Conservation (phyloP, 2,888 invertebrate genomes). For the Spilosoma lubricipeda region DNA sequence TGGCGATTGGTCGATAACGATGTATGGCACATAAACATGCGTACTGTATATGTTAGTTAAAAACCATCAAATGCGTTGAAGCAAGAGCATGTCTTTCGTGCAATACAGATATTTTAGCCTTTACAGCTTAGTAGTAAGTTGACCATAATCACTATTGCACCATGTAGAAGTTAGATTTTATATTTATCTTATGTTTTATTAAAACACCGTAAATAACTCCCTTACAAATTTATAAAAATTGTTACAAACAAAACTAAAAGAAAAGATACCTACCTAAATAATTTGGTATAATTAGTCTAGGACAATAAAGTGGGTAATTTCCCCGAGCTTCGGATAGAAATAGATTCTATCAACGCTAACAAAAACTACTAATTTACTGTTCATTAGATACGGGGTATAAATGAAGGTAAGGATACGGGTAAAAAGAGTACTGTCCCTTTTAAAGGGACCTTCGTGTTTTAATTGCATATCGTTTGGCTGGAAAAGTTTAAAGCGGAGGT, state of each 20-base stretch:
- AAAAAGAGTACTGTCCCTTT: not conserved
- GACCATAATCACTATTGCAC: no score
- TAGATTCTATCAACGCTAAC: slow-evolving; percentile 44
- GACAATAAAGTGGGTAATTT: slow-evolving; percentile 43
- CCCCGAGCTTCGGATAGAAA: slow-evolving; percentile 32
- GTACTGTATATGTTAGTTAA: no score
- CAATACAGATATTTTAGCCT: no score
- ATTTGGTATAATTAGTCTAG: slow-evolving; percentile 45
- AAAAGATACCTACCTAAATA: slow-evolving; percentile 32
- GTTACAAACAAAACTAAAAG: slow-evolving; percentile 17
- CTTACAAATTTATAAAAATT: not conserved
- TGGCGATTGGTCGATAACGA: no score
- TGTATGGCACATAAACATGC: no score
- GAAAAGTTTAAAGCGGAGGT: not conserved
- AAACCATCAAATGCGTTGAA: no score
- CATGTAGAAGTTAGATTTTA: no score
- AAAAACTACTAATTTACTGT: slow-evolving; percentile 33
- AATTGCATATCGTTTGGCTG: not conserved
- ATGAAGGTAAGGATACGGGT: slow-evolving; percentile 1
- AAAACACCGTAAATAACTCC: not conserved
- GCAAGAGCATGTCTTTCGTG: no score
- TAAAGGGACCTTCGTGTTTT: not conserved
- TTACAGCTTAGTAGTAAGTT: no score
- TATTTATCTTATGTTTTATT: not conserved
- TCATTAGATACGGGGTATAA: slow-evolving; percentile 8